Evolutionary conservation across 2,888 invertebrate species (phyloP), one percentile per base, ranked within the genome.

Genomic region (Orchesella flavescens): DNA sequence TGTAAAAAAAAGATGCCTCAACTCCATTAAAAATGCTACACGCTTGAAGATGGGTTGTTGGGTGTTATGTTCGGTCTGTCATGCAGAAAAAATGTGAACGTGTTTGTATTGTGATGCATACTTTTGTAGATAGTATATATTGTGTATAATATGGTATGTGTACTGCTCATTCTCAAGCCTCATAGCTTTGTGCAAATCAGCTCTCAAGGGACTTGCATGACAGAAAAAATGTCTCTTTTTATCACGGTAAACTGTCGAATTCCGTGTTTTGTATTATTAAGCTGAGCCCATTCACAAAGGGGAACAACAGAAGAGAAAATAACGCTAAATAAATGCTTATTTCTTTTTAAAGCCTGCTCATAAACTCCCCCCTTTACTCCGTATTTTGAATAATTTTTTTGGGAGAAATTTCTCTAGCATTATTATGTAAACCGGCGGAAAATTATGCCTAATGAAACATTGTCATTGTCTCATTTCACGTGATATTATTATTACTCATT

Each of bases 241-340:
- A 88, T 88, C 88, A 86, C 85, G 86, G 88, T 72, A 87, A 87
- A 87, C 87, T 87, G 87, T 87, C 87, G 88, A 88, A 88, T 88
- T 87, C 78, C 87, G 87, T 88, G 86, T 84, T 69, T 78, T 86
- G 68, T 83, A 49, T 76, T 83, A 77, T 72, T 77, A 76, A 82
- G 69, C 21, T 69, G 75, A 73, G 55, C 75, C 66, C 53, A 63
- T 59, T 34, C 74, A 49, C 76, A 61, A 43, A 46, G 63, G 79
- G 78, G 55, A 73, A 61, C 46, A 63, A 69, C 21, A 44, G 12
- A 43, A 21, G 68, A 44, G 68, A 73, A 81, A 72, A n/a, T n/a
- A n/a, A 82, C 65, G 76, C 82, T 79, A 82, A 85, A 84, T 84
- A 85, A 86, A 86, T 86, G 86, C 74, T 84, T 80, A 85, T 71